These are phyloP conservation scores for Drosophila mimetica DNA, from an alignment of 2,888 invertebrate species.

Conservation along the genomic window DNA sequence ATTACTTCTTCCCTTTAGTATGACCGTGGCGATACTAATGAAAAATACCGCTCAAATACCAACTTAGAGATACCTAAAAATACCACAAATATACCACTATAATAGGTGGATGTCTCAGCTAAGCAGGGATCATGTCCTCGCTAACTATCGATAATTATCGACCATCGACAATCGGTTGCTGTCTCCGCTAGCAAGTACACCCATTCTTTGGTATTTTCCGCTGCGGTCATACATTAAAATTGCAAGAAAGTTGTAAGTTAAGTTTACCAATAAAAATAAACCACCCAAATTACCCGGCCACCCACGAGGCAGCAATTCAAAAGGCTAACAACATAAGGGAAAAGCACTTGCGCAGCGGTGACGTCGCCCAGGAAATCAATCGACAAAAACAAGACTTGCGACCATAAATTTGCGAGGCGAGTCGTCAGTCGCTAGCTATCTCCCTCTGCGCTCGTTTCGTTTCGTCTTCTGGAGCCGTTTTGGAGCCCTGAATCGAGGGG, in stretches of 20 bases:
- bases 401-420: constrained; percentile 37
- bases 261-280: constrained; percentile 27
- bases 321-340: constrained; percentile 7
- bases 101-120: neutral
- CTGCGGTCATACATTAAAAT: constrained; percentile 42
- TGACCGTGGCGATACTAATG: constrained; percentile 30
- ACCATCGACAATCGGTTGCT: too few species aligned
- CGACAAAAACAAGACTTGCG: constrained; percentile 62
- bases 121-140: neutral
- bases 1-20: constrained; percentile 57
- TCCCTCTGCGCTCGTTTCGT: constrained; percentile 74
- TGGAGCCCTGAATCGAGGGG: constrained; percentile 40
- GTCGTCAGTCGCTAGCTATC: constrained; percentile 70
- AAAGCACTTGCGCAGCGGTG: constrained; percentile 30
- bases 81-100: neutral
- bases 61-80: neutral
- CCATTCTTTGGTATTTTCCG: neutral
- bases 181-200: neutral
- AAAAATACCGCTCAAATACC: too few species aligned
- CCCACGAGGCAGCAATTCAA: constrained; percentile 17
- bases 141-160: neutral
- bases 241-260: constrained; percentile 52
- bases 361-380: constrained; percentile 50
- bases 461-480: constrained; percentile 55
- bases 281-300: constrained; percentile 22